phyloP scores from a whole-genome alignment of 2,888 invertebrate species.

The Noctua pronuba region DNA sequence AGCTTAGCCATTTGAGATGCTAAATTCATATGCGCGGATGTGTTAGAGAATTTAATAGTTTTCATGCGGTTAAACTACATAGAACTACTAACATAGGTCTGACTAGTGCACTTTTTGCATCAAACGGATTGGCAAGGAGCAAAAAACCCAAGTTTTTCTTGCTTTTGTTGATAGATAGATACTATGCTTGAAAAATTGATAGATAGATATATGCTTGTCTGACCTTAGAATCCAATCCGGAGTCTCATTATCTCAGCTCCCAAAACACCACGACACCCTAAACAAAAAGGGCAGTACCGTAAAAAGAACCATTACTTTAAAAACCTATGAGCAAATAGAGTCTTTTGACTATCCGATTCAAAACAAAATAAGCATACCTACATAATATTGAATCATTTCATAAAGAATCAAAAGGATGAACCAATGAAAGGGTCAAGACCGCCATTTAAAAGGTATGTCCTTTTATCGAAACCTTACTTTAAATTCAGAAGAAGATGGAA shows the following conservation, averaged over 20 bases:
- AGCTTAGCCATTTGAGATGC: constrained; percentile 27
- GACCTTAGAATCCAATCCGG: neutral
- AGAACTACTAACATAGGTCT: neutral
- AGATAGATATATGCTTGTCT: no score
- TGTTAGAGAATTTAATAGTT: constrained; percentile 26
- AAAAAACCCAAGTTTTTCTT: neutral
- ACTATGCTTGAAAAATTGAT: neutral
- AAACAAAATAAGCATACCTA: neutral
- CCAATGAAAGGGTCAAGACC: neutral
- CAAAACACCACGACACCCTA: no score
- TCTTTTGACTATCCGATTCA: neutral
- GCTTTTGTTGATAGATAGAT: neutral
- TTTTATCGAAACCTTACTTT: constrained; percentile 12
- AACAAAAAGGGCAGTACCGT: neutral
- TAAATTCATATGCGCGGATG: constrained; percentile 19
- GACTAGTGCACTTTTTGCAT: neutral
- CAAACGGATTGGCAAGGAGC: neutral
- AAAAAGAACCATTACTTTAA: neutral
- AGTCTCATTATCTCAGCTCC: neutral
- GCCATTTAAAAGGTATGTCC: constrained; percentile 12
- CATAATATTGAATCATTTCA: constrained; percentile 3
- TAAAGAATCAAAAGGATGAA: constrained; percentile 1
- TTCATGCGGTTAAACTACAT: neutral
- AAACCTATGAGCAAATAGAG: no score
- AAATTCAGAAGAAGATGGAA: neutral